Percentiles rank a stretch among this genome's conserved stretches.
Conservation (phyloP, 2,113 vertebrate genomes). For the Morone chrysops region DNA sequence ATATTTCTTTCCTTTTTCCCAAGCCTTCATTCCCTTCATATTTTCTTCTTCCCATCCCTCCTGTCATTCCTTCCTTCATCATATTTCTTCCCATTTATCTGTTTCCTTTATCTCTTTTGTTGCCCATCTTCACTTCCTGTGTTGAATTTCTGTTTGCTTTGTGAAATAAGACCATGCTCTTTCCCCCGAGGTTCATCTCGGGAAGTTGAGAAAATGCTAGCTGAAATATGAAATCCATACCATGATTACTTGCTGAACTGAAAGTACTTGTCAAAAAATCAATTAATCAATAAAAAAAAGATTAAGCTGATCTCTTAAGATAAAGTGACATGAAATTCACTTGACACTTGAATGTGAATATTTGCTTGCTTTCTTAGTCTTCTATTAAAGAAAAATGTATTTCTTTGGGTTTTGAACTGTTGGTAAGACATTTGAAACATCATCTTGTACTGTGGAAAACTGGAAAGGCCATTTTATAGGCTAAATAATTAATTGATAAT, state of each 20-base stretch:
- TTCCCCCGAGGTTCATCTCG: neutral
- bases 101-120: neutral
- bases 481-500: neutral
- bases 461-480: neutral
- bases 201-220: neutral
- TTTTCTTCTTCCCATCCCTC: neutral
- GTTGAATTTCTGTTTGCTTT: neutral
- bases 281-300: too few relatives aligned
- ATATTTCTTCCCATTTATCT: neutral
- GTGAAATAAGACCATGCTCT: neutral
- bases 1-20: neutral
- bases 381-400: too few relatives aligned
- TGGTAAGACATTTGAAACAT: neutral
- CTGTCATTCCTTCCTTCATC: neutral
- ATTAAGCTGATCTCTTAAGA: too few relatives aligned
- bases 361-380: too few relatives aligned
- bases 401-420: neutral
- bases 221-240: neutral
- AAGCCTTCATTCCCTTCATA: neutral
- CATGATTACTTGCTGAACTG: neutral
- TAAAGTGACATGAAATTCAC: too few relatives aligned
- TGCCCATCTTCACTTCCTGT: neutral
- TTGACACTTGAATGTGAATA: too few relatives aligned
- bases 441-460: neutral
- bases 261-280: neutral